These are phyloP conservation scores for Cotesia congregata DNA, from an alignment of 2,888 invertebrate genomes.

Conservation along the genomic window DNA sequence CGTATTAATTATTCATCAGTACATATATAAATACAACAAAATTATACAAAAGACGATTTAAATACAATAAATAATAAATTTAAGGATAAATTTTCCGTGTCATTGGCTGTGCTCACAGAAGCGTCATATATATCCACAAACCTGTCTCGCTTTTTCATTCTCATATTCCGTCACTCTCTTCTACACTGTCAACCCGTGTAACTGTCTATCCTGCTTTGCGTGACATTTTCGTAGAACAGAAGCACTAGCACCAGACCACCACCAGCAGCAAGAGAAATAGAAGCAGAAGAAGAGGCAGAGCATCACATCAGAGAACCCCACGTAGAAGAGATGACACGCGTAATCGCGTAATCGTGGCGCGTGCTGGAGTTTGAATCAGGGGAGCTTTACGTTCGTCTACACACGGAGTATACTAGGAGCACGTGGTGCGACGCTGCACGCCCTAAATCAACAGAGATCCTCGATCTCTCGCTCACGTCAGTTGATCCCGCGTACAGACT, in stretches of 20 bases:
- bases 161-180: slow-evolving; percentile 28
- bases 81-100: slow-evolving; percentile 53
- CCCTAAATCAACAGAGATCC: slow-evolving; percentile 59
- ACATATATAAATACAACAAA: not conserved
- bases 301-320: slow-evolving; percentile 21
- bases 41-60: slow-evolving; percentile 30
- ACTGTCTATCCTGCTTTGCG: not conserved
- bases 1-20: too few relatives aligned
- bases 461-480: slow-evolving; percentile 19
- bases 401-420: slow-evolving; percentile 47
- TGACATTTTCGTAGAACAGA: slow-evolving; percentile 7
- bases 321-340: slow-evolving; percentile 65
- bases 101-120: slow-evolving; percentile 48
- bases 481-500: slow-evolving; percentile 10
- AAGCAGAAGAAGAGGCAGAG: not conserved
- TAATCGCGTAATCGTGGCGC: slow-evolving; percentile 70
- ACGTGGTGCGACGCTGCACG: slow-evolving; percentile 57
- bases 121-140: not conserved
- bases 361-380: slow-evolving; percentile 68
- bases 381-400: slow-evolving; percentile 62
- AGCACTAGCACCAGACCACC: slow-evolving; percentile 19
- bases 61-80: not conserved
- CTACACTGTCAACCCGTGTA: not conserved
- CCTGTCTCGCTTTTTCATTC: slow-evolving; percentile 24
- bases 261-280: not conserved